Conservation (phyloP, 1,140 invertebrate species). For the Planococcus citri region DNA sequence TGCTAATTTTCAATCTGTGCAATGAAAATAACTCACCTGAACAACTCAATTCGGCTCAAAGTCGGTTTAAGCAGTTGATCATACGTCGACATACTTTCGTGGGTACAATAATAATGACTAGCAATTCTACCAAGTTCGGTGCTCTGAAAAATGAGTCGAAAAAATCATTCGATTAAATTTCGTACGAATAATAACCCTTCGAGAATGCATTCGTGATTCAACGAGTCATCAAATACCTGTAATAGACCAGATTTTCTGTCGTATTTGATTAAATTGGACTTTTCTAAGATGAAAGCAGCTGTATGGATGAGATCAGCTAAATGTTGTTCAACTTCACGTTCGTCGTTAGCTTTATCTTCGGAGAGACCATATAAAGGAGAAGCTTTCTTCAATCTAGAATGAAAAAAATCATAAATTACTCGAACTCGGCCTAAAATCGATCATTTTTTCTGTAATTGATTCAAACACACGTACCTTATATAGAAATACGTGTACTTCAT, state of each 20-base stretch:
- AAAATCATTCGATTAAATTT: background rate
- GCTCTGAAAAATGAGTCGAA: conserved; percentile 55
- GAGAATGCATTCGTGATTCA: no score
- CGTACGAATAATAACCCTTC: no score
- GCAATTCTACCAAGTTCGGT: conserved; percentile 94
- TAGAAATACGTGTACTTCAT: conserved; percentile 95
- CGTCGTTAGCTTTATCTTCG: conserved; percentile 63
- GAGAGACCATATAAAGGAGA: conserved; percentile 82
- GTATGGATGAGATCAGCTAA: conserved; percentile 94
- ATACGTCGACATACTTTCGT: conserved; percentile 93
- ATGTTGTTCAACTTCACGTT: conserved; percentile 73
- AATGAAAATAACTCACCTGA: conserved; percentile 36
- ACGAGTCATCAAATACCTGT: conserved; percentile 41
- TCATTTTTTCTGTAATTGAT: background rate
- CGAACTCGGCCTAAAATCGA: no score
- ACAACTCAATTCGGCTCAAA: conserved; percentile 93
- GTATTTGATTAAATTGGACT: conserved; percentile 86
- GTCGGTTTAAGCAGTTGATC: conserved; percentile 95
- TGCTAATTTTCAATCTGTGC: no score
- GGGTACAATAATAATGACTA: conserved; percentile 95
- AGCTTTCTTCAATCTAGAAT: conserved; percentile 57
- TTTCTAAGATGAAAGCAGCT: conserved; percentile 80
- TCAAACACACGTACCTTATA: conserved; percentile 38
- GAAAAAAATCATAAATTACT: background rate
- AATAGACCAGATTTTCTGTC: conserved; percentile 91